Percentiles rank a stretch among this genome's conserved stretches.
These are phyloP conservation scores for Manduca sexta DNA, from an alignment of 1,140 invertebrate genomes.

Conservation along the genomic window DNA sequence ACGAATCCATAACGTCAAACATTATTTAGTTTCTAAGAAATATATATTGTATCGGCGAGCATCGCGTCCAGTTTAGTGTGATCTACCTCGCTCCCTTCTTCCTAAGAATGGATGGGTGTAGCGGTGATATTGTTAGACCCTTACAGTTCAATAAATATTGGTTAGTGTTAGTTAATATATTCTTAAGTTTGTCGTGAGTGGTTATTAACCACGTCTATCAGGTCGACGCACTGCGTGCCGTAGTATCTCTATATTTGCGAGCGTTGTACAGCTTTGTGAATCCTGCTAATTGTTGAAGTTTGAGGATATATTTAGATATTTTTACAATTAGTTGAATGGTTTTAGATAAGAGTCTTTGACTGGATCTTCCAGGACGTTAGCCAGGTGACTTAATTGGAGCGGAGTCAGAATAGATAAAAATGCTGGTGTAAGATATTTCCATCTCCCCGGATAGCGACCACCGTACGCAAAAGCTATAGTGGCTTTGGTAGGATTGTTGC, in stretches of 20 bases:
- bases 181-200: conserved; percentile 44
- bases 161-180: conserved; percentile 38
- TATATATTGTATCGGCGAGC: conserved; percentile 38
- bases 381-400: too few relatives aligned
- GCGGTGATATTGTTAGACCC: conserved; percentile 6
- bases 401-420: too few relatives aligned
- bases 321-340: too few relatives aligned
- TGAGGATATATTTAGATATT: too few relatives aligned
- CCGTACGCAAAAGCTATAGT: too few relatives aligned
- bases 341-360: too few relatives aligned
- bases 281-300: too few relatives aligned
- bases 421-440: too few relatives aligned
- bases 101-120: not conserved
- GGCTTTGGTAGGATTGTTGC: too few relatives aligned
- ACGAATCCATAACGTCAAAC: conserved; percentile 23
- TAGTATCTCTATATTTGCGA: not conserved
- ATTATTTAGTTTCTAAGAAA: conserved; percentile 46
- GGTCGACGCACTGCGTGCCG: not conserved
- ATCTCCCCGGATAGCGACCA: too few relatives aligned
- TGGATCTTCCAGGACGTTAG: too few relatives aligned
- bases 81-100: conserved; percentile 19
- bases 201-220: conserved; percentile 30
- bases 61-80: conserved; percentile 22
- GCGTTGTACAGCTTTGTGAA: too few relatives aligned
- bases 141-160: conserved; percentile 11